Base-by-base conservation (phyloP, 2,797 vertebrate species). In the Rallus crepitans region DNA sequence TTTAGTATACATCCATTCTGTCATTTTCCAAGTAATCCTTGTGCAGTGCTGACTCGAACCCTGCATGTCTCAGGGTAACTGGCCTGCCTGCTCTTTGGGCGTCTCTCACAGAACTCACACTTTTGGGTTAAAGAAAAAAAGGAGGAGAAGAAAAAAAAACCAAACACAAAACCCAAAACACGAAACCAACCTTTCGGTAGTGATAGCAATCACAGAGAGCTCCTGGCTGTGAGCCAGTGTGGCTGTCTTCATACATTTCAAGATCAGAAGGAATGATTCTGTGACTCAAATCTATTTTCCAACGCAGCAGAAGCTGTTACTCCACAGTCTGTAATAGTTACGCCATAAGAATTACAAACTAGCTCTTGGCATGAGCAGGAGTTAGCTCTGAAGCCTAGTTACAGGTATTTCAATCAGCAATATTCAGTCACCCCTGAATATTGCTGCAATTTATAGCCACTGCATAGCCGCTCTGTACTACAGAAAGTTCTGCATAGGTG, bases 71-170 rank as follows among this genome's bases (percentile, higher is more conserved):
- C 10, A 20, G 47, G 47, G 0, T 33, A 73, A 45, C 14, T 61
- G 45, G 15, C 31, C 35, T 47, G n/a, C 15, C 30, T 37, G 18
- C 17, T 65, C 15, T 69, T 68, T 19, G 30, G 85, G 59, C 55
- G 82, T 25, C 9, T 68, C 28, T 45, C 15, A 64, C 15, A 72
- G 9, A 71, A 64, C 9, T 69, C 37, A 61, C 25, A 6, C 21
- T 59, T 45, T 53, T 1, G 2, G 31, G 39, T 59, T 40, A 15
- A 60, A 52, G 59, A 17, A 56, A 18, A 20, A 24, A 53, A 8
- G 28, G 7, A 18, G 0, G 5, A 6, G 4, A 21, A 24, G 33
- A 10, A 52, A 15, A 53, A 13, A 23, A 11, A 24, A 0, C 5
- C 5, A 5, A 37, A 37, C 37, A 27, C 21, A 35, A 9, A 11